phyloP scores from a whole-genome alignment of 1,140 invertebrate species.

The Pentalonia nigronervosa region DNA sequence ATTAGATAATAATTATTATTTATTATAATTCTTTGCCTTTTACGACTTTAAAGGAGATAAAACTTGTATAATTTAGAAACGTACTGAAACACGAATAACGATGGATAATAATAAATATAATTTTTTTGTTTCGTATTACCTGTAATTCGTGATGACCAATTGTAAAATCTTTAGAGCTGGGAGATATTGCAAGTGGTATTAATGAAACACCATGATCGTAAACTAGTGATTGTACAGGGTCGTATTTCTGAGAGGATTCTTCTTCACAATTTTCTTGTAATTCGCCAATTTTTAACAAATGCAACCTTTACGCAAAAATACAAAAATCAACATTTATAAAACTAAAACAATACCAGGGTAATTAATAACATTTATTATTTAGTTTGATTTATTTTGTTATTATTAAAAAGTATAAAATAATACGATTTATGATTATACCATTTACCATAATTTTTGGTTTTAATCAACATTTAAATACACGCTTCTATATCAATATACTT shows the following conservation, averaged over 20 bases:
- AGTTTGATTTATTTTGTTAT: no score
- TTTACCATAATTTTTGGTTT: neutral
- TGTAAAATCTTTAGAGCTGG: slow-evolving; percentile 50
- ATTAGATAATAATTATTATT: neutral
- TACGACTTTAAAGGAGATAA: neutral
- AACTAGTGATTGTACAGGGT: slow-evolving; percentile 81
- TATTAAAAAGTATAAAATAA: neutral
- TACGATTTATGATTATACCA: neutral
- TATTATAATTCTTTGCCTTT: neutral
- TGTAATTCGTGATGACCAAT: slow-evolving; percentile 82
- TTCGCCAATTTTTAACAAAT: neutral
- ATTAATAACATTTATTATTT: neutral
- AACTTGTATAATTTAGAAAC: neutral
- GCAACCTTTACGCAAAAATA: neutral
- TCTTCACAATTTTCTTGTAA: neutral
- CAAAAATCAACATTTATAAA: slow-evolving; percentile 20
- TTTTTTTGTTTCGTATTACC: slow-evolving; percentile 65
- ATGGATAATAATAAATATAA: neutral
- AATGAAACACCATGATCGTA: slow-evolving; percentile 88
- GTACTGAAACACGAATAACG: neutral
- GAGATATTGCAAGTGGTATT: slow-evolving; percentile 68
- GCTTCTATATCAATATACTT: no score
- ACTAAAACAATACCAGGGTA: neutral
- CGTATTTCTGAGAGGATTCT: neutral
- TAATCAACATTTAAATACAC: neutral